Evolutionary conservation across 2,113 vertebrate genomes (phyloP).

Genomic region (human): GRCh38 chr12:24728501-24729000

Average conservation of each 20-base stretch:
- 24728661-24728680: neutral
- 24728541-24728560: slow-evolving; percentile 64
- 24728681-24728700: neutral
- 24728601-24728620: neutral
- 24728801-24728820: slow-evolving; percentile 1
- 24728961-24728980: neutral
- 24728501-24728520: slow-evolving; percentile 43
- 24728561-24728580: slow-evolving; percentile 41
- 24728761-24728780: neutral
- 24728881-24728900: neutral
- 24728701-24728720: neutral
- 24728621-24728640: neutral
- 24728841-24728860: neutral
- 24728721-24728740: neutral
- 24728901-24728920: neutral
- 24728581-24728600: slow-evolving; percentile 41
- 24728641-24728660: neutral
- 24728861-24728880: slow-evolving; percentile 10
- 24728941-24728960: neutral
- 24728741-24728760: neutral
- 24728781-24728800: neutral
- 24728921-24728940: neutral
- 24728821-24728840: neutral
- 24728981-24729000: neutral
- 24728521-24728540: slow-evolving; percentile 39